Conservation (phyloP, 2,113 vertebrate species). For the Sciurus niger region DNA sequence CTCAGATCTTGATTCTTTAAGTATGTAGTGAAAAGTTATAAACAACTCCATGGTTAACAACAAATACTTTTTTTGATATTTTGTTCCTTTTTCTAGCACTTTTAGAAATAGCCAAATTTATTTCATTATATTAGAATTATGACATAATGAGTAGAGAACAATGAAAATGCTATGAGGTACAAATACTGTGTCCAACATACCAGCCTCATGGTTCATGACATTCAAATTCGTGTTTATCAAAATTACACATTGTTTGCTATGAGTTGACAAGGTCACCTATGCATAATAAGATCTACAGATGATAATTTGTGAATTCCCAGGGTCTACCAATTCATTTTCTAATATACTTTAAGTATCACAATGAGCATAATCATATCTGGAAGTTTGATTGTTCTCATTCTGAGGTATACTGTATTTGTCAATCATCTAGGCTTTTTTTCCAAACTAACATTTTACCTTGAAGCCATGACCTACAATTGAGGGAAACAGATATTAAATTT, state of each 20-base stretch:
- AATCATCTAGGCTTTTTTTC: not conserved
- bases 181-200: not conserved
- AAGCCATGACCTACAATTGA: not conserved
- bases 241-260: not conserved
- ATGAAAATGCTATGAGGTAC: not conserved
- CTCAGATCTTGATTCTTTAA: not conserved
- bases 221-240: not conserved
- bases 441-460: not conserved
- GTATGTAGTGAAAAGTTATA: not conserved
- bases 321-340: not conserved
- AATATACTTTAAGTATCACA: not conserved
- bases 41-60: not conserved
- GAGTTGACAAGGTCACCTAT: not conserved
- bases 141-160: not conserved
- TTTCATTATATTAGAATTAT: constrained; percentile 28
- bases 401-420: not conserved
- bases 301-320: not conserved
- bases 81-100: not conserved
- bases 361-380: not conserved
- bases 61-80: not conserved
- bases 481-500: constrained; percentile 28
- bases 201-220: not conserved
- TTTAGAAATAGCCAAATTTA: constrained; percentile 16
- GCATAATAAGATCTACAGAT: not conserved
- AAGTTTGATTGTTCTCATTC: not conserved